Evolutionary conservation across 2,113 vertebrate species (phyloP).

Genomic region (Malurus cyaneus): DNA sequence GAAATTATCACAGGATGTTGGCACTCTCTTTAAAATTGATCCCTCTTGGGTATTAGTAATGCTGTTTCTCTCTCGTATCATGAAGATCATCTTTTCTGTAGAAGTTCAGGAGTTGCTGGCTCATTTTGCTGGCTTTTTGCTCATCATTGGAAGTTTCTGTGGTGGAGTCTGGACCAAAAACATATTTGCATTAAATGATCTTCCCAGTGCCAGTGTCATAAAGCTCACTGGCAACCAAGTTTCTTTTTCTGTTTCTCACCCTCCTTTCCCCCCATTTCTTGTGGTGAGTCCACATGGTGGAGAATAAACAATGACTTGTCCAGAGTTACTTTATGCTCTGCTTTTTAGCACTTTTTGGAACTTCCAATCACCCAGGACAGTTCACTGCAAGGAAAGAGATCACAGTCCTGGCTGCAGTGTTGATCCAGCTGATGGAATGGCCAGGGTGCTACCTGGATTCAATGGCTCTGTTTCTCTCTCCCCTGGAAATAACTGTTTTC

Average conservation of each 20-base stretch:
- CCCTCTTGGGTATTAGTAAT: not conserved
- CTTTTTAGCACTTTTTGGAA: not conserved
- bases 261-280: rapidly evolving
- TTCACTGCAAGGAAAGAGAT: not conserved
- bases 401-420: not conserved
- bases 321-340: not conserved
- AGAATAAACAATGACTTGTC: not conserved
- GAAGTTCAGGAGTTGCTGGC: not conserved
- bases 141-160: not conserved
- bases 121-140: rapidly evolving
- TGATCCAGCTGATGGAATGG: not conserved
- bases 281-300: not conserved
- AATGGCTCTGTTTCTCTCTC: not conserved
- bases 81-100: not conserved
- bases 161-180: not conserved
- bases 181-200: not conserved
- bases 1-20: not conserved
- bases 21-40: not conserved
- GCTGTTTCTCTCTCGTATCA: not conserved
- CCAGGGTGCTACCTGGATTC: not conserved
- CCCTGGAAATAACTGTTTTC: not conserved
- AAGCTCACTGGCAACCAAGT: not conserved
- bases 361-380: not conserved
- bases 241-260: not conserved
- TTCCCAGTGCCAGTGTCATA: not conserved